phyloP scores from a whole-genome alignment of 2,888 invertebrate genomes.

The Eupeodes latifasciatus region DNA sequence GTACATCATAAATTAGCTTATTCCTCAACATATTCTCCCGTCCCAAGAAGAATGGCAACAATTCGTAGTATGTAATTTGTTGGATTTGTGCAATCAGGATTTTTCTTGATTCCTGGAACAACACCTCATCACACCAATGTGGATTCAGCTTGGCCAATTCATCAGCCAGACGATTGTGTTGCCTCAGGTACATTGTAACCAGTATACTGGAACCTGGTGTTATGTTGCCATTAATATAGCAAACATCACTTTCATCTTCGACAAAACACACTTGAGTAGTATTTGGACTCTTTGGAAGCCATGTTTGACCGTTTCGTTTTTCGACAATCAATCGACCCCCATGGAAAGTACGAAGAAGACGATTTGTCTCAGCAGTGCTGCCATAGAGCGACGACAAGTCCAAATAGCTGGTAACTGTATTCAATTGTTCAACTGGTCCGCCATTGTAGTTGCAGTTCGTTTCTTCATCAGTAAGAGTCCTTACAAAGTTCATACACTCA shows the following conservation, averaged over 20 bases:
- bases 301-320: slow-evolving; percentile 87
- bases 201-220: slow-evolving; percentile 84
- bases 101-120: slow-evolving; percentile 85
- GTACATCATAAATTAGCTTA: slow-evolving; percentile 81
- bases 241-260: slow-evolving; percentile 87
- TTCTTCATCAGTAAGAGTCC: slow-evolving; percentile 88
- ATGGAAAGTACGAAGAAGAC: slow-evolving; percentile 87
- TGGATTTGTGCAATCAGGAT: slow-evolving; percentile 85
- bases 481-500: slow-evolving; percentile 88
- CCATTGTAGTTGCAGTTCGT: slow-evolving; percentile 86
- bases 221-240: slow-evolving; percentile 89
- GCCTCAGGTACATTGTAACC: slow-evolving; percentile 85
- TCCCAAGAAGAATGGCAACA: slow-evolving; percentile 85
- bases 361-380: slow-evolving; percentile 88
- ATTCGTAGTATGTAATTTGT: slow-evolving; percentile 85
- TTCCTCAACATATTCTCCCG: slow-evolving; percentile 84
- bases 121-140: slow-evolving; percentile 85
- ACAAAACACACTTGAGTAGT: slow-evolving; percentile 88
- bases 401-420: slow-evolving; percentile 85
- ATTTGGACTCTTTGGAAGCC: slow-evolving; percentile 89
- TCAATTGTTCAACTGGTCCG: slow-evolving; percentile 88
- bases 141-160: slow-evolving; percentile 84
- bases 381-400: slow-evolving; percentile 93
- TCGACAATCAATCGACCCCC: slow-evolving; percentile 89
- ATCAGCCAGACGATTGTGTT: slow-evolving; percentile 85